Conservation (phyloP, 2,888 invertebrate genomes). For the Ennomos erosarius region DNA sequence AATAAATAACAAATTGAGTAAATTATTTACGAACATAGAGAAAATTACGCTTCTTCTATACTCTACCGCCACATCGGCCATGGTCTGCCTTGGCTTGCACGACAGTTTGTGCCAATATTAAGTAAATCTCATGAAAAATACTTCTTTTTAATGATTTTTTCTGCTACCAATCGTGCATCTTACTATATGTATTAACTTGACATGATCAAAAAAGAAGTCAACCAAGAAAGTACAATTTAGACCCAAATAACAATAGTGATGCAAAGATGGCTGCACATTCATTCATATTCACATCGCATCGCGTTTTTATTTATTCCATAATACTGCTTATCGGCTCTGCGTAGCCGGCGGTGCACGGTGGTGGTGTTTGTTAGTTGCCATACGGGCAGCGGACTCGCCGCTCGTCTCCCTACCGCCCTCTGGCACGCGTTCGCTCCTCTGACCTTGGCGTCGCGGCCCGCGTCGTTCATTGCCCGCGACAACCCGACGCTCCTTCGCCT, state of each 20-base stretch:
- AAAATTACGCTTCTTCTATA: no score
- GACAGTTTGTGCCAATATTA: no score
- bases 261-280: slow-evolving; percentile 62
- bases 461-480: slow-evolving; percentile 80
- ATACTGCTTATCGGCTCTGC: slow-evolving; percentile 75
- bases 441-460: slow-evolving; percentile 72
- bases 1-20: no score
- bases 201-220: no score
- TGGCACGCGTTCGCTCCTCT: slow-evolving; percentile 60
- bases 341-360: slow-evolving; percentile 37
- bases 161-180: no score
- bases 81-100: no score
- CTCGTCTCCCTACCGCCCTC: slow-evolving; percentile 74
- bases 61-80: no score
- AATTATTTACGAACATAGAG: no score
- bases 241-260: slow-evolving; percentile 46
- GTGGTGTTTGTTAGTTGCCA: slow-evolving; percentile 73
- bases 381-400: slow-evolving; percentile 73
- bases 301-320: slow-evolving; percentile 79
- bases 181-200: no score
- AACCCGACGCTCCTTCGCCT: slow-evolving; percentile 64
- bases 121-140: no score
- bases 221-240: slow-evolving; percentile 2
- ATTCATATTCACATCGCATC: slow-evolving; percentile 74
- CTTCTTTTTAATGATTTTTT: no score